Conservation (phyloP, 1,140 invertebrate species). For the Yoshiicerus persimilis region DNA sequence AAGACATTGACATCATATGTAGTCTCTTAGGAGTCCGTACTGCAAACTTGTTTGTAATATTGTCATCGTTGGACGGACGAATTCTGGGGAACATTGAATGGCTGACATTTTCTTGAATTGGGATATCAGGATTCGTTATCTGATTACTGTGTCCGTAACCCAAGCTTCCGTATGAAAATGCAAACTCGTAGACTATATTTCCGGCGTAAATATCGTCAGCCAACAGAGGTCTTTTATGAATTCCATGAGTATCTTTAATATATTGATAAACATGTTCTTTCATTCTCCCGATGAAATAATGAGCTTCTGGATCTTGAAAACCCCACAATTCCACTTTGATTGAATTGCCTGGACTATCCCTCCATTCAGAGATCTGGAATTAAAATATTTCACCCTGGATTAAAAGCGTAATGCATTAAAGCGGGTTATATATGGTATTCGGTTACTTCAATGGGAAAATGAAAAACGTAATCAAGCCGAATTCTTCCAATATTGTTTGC, state of each 20-base stretch:
- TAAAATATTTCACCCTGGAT: neutral
- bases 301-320: conserved; percentile 42
- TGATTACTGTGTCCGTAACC: conserved; percentile 43
- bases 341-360: conserved; percentile 13
- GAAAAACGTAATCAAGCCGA: conserved; percentile 14
- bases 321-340: conserved; percentile 33
- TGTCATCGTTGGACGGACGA: neutral
- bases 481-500: neutral
- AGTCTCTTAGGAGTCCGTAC: conserved; percentile 14
- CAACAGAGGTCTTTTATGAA: neutral
- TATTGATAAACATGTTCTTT: conserved; percentile 32
- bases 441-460: conserved; percentile 25
- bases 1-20: conserved; percentile 25
- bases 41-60: conserved; percentile 8
- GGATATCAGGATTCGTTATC: conserved; percentile 28
- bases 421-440: neutral
- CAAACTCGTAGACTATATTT: conserved; percentile 31
- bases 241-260: conserved; percentile 29
- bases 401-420: neutral
- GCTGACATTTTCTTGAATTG: conserved; percentile 12
- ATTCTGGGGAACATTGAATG: conserved; percentile 45
- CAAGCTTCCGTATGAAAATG: conserved; percentile 39
- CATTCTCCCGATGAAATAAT: conserved; percentile 34
- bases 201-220: conserved; percentile 22
- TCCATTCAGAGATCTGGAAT: conserved; percentile 26